Conservation (phyloP, 2,888 invertebrate species). For the Drosophila percnosoma region DNA sequence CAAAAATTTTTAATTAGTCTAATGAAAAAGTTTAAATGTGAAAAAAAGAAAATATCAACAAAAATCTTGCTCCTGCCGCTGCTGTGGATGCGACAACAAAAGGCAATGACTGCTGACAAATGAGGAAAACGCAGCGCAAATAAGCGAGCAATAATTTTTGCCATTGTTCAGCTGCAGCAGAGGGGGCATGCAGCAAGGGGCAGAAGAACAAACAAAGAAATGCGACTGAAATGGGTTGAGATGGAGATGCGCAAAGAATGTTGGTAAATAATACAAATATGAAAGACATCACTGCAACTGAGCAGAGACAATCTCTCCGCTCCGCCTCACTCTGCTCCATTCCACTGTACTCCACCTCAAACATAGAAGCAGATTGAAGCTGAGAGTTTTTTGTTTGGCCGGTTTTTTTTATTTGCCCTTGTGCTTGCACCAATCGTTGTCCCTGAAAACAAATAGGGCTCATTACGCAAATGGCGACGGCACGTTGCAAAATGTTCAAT, state of each 20-base stretch:
- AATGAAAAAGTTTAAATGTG: constrained; percentile 78
- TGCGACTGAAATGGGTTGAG: constrained; percentile 42
- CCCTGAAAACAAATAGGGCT: constrained; percentile 49
- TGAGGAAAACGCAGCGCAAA: constrained; percentile 67
- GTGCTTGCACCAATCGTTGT: constrained; percentile 34
- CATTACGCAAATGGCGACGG: constrained; percentile 62
- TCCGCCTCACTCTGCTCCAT: not conserved
- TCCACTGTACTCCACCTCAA: not conserved
- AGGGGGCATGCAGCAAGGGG: not conserved
- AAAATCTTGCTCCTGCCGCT: constrained; percentile 23
- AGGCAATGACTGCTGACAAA: constrained; percentile 64
- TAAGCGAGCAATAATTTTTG: constrained; percentile 73
- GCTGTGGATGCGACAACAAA: constrained; percentile 48
- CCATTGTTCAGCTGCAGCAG: constrained; percentile 55
- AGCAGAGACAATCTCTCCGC: too few relatives aligned
- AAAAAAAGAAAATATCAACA: constrained; percentile 11
- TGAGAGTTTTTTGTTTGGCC: constrained; percentile 25
- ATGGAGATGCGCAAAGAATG: constrained; percentile 33
- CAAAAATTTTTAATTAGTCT: constrained; percentile 77
- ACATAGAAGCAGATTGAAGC: not conserved
- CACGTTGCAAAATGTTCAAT: constrained; percentile 72
- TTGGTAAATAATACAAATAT: constrained; percentile 68
- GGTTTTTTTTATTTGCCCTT: constrained; percentile 38
- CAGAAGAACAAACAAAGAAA: constrained; percentile 57
- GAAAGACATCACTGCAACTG: constrained; percentile 55